Evolutionary conservation across 2,113 vertebrate species (phyloP).

Genomic region (Spea multiplicata): DNA sequence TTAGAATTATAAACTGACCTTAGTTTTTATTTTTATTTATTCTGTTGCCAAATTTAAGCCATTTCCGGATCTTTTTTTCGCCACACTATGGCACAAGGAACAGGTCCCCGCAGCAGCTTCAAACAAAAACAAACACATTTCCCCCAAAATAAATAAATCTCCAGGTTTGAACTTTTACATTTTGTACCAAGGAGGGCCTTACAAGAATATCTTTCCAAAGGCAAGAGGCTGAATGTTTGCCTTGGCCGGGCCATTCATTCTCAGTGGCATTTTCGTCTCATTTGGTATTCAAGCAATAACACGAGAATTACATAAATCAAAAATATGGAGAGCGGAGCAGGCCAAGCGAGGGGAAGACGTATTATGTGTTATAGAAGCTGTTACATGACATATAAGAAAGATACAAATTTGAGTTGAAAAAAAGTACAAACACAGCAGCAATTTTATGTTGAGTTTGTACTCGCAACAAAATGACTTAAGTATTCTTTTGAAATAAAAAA

Average conservation of each 20-base stretch:
- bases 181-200: conserved; percentile 37
- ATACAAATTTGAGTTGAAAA: neutral
- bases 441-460: no score
- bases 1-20: conserved; percentile 17
- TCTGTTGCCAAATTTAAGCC: conserved; percentile 37
- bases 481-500: no score
- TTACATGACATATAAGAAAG: neutral
- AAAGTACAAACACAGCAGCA: no score
- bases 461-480: no score
- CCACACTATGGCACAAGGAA: conserved; percentile 11
- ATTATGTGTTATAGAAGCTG: neutral
- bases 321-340: neutral
- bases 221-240: conserved; percentile 34
- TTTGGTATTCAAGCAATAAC: conserved; percentile 29
- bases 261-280: conserved; percentile 30
- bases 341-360: conserved; percentile 3
- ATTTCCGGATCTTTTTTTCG: conserved; percentile 39
- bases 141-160: conserved; percentile 43
- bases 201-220: conserved; percentile 21
- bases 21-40: neutral
- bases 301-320: conserved; percentile 27
- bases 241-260: conserved; percentile 21
- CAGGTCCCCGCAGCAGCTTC: conserved; percentile 25
- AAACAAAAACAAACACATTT: conserved; percentile 43
- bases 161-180: conserved; percentile 39